Evolutionary conservation across 2,113 vertebrate species (phyloP).

Genomic region (Melanostigma gelatinosum): DNA sequence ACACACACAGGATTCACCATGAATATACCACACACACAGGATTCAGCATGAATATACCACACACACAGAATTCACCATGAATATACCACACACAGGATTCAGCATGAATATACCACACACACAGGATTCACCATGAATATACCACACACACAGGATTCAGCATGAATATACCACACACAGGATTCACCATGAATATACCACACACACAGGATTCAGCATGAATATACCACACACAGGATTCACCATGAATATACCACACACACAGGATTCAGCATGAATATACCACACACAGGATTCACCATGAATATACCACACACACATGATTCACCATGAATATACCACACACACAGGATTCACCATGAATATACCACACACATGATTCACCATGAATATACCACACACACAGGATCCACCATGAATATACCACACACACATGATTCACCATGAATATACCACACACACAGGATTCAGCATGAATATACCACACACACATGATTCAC

Average conservation of each 20-base stretch:
- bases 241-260: accelerated
- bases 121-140: not conserved
- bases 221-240: not conserved
- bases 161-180: accelerated
- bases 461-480: not conserved
- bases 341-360: too few relatives aligned
- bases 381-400: not conserved
- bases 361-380: accelerated
- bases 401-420: too few relatives aligned
- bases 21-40: too few relatives aligned
- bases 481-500: not conserved
- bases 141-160: accelerated
- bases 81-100: not conserved
- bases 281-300: not conserved
- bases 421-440: too few relatives aligned
- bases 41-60: too few relatives aligned
- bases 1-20: not conserved
- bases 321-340: too few relatives aligned
- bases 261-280: not conserved
- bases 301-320: too few relatives aligned
- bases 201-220: not conserved
- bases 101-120: not conserved
- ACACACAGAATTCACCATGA: accelerated
- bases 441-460: accelerated
- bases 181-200: not conserved